Conservation (phyloP, 2,888 invertebrate species). For the Oxystoma pomonae region DNA sequence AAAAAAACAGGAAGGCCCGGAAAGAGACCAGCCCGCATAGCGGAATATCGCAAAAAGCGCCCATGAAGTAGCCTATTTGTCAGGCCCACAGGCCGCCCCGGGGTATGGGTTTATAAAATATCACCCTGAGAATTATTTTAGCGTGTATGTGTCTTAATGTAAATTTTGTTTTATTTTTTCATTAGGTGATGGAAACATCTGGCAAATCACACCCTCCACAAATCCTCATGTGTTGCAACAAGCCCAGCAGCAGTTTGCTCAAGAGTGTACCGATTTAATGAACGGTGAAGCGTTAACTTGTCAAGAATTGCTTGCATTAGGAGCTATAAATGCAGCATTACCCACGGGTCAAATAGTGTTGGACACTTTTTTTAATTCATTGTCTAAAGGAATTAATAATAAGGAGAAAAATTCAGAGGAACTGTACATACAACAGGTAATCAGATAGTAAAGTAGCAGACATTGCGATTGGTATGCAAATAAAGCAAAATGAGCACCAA, state of each 20-base stretch:
- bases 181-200: conserved; percentile 63
- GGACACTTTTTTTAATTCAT: conserved; percentile 76
- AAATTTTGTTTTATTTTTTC: too few relatives aligned
- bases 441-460: too few relatives aligned
- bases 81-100: too few relatives aligned
- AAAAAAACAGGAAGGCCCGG: too few relatives aligned
- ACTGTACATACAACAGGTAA: not conserved
- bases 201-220: conserved; percentile 52
- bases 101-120: too few relatives aligned
- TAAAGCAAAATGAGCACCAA: too few relatives aligned
- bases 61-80: too few relatives aligned
- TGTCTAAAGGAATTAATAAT: conserved; percentile 61
- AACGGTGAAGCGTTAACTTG: conserved; percentile 73
- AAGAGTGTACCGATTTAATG: conserved; percentile 55
- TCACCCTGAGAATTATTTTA: too few relatives aligned
- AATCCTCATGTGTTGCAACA: conserved; percentile 35
- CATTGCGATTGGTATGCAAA: too few relatives aligned
- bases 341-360: conserved; percentile 83
- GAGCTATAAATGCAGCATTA: conserved; percentile 85
- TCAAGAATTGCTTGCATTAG: conserved; percentile 87
- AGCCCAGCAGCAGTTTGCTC: conserved; percentile 47
- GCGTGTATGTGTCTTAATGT: too few relatives aligned
- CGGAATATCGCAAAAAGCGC: too few relatives aligned
- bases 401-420: conserved; percentile 37
- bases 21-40: too few relatives aligned